Percentiles rank a stretch among this genome's conserved stretches.
phyloP scores from a whole-genome alignment of 2,888 invertebrate species.

The Drosophila meridiana region DNA sequence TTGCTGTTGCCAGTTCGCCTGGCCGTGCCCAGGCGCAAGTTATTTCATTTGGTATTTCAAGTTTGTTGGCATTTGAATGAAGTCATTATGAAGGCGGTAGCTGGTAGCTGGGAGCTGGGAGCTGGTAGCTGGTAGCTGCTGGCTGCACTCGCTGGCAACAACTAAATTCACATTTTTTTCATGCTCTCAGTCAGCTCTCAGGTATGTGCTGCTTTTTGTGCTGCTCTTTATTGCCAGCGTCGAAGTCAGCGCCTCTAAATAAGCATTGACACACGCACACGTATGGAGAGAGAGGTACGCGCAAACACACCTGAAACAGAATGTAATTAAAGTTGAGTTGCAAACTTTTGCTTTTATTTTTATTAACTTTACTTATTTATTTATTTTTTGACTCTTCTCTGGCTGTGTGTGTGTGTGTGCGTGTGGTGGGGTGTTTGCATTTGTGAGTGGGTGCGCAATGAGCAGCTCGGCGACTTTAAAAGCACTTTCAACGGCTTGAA shows the following conservation, averaged over 20 bases:
- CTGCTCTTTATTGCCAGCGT: slow-evolving; percentile 69
- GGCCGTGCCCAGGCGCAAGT: slow-evolving; percentile 67
- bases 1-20: slow-evolving; percentile 48
- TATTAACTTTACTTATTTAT: slow-evolving; percentile 76
- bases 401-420: neutral
- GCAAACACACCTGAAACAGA: slow-evolving; percentile 60
- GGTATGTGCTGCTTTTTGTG: slow-evolving; percentile 60
- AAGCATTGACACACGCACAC: slow-evolving; percentile 63
- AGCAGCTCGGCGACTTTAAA: slow-evolving; percentile 72
- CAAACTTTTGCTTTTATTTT: slow-evolving; percentile 80
- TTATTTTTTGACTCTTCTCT: slow-evolving; percentile 60
- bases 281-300: slow-evolving; percentile 3
- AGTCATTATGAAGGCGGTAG: slow-evolving; percentile 78
- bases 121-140: slow-evolving; percentile 19
- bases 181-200: slow-evolving; percentile 25
- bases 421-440: slow-evolving; percentile 7
- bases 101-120: slow-evolving; percentile 1
- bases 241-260: slow-evolving; percentile 70
- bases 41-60: slow-evolving; percentile 82
- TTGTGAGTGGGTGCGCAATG: slow-evolving; percentile 29
- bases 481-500: slow-evolving; percentile 81
- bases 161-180: slow-evolving; percentile 70
- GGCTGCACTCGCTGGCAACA: slow-evolving; percentile 57
- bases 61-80: slow-evolving; percentile 82
- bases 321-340: slow-evolving; percentile 81